Base-by-base conservation (phyloP, 2,888 invertebrate genomes). In the Drosophila parthenogenetica region DNA sequence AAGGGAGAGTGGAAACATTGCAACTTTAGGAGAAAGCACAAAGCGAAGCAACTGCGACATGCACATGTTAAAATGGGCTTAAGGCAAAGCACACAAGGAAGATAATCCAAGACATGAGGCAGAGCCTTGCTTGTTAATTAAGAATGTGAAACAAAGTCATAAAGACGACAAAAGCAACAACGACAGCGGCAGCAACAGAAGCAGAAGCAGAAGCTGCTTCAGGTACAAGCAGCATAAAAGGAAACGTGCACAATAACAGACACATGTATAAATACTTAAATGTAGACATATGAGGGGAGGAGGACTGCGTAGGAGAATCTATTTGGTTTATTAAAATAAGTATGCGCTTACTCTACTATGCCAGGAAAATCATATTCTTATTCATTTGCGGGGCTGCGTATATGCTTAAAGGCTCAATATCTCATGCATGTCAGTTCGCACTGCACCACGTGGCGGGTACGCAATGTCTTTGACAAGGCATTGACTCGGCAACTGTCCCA, bases 61-160 rank as follows among this genome's bases (percentile, higher is more conserved):
- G 76, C 69, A 78, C 62, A 63, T 69, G 74, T 55, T 50, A 43
- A 54, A 60, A 40, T 19, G 45, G 37, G 75, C 74, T 86, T 85
- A 72, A 67, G 72, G 86, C 83, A 69, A 77, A 77, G 75, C 29
- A 72, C 63, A 73, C 66, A 69, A 62, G 71, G 60, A 53, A 61
- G 66, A 67, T 87, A 87, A 83, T 77, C 82, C 86, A 70, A 67
- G 69, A 72, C 64, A 78, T 77, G 73, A 53, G 69, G 51, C 69
- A 45, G 66, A 69, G 73, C 4, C 69, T 82, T 70, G 83, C 86
- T 86, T 88, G 87, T 86, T 83, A 83, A 83, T 83, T 83, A 83
- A 86, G 88, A 77, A 80, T 69, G 87, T 80, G 88, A 82, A 88
- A 86, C 87, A 88, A 86, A 83, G 87, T 87, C 82, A 81, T 73